Evolutionary conservation across 2,113 vertebrate genomes (phyloP).

Genomic region (Oncorhynchus masou): DNA sequence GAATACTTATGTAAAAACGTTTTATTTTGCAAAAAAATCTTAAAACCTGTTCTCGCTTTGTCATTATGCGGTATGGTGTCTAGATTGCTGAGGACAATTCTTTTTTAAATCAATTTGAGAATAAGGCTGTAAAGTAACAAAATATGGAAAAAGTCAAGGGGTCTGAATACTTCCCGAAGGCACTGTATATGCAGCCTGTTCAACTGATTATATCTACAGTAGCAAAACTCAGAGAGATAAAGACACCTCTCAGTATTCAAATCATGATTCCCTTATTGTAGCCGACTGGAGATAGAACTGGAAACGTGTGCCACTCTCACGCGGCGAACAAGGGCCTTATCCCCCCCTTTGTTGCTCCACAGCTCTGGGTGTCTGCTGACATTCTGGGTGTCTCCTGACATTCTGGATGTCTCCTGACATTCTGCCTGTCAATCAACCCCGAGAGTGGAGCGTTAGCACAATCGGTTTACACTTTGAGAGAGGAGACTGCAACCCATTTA

Average conservation of each 20-base stretch:
- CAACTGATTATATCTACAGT: background rate
- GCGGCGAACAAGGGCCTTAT: conserved; percentile 5
- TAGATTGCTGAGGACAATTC: no score
- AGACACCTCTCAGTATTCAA: background rate
- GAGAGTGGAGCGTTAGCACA: background rate
- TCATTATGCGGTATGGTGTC: no score
- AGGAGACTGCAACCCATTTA: conserved; percentile 59
- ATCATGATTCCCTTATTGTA: background rate
- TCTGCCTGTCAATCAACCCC: conserved; percentile 38
- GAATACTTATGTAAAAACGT: no score
- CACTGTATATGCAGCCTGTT: background rate
- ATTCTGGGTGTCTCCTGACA: no score
- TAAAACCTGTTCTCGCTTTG: no score
- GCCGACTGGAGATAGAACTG: background rate
- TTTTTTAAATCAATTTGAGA: no score
- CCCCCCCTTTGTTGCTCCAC: conserved; percentile 25
- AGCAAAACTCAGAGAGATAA: background rate
- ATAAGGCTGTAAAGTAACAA: no score
- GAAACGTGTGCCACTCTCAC: background rate
- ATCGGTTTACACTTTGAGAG: no score
- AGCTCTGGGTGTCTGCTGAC: conserved; percentile 13
- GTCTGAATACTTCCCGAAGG: no score
- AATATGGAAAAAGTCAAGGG: no score
- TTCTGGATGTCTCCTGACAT: conserved; percentile 6
- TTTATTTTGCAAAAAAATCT: no score